Evolutionary conservation across 2,888 invertebrate species (phyloP), one percentile per base, ranked within the genome.

Genomic region (Scrobipalpa atriplicella): DNA sequence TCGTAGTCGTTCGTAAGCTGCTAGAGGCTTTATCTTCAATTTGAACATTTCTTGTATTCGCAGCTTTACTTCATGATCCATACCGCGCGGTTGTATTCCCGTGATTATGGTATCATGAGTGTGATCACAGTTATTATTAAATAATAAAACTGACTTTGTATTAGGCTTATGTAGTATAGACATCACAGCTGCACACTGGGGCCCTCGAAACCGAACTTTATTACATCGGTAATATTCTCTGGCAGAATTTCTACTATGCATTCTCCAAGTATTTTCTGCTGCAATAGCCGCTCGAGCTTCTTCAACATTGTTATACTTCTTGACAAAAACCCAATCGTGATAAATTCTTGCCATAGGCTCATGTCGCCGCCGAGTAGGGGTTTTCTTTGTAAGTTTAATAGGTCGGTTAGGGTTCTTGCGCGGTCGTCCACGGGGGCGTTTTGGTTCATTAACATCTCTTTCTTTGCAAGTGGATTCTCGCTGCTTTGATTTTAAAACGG

Each of bases 71-170:
- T 58, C 38, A 16, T 29, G 29, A 58, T 58, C 58, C 29, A 58
- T 58, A 16, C 58, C 58, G n/a, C 58, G 58, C 16, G 36, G 36
- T 38, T 29, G 58, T 38, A n/a, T 47, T n/a, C 58, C 58, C 10
- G n/a, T 9, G n/a, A 58, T 9, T 38, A 58, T 38, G 2, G 38
- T 38, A 2, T 38, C 58, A n/a, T 58, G 58, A n/a, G 58, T 58
- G n/a, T 58, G 58, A 16, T 58, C 58, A 36, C 58, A 58, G n/a
- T 58, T 58, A 38, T 58, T 58, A n/a, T 58, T n/a, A 38, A 58
- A 58, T 16, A 58, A 18, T 38, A 58, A 38, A 16, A 58, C 58
- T 29, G 36, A 38, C 3, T n/a, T 16, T 58, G 58, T 38, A 16
- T 58, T 56, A 2, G 11, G 11, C 16, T 38, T 38, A n/a, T 38